Percentiles rank a stretch among this genome's conserved stretches.
Evolutionary conservation across 2,113 vertebrate species (phyloP).

Genomic region (Lampris megalopsis): DNA sequence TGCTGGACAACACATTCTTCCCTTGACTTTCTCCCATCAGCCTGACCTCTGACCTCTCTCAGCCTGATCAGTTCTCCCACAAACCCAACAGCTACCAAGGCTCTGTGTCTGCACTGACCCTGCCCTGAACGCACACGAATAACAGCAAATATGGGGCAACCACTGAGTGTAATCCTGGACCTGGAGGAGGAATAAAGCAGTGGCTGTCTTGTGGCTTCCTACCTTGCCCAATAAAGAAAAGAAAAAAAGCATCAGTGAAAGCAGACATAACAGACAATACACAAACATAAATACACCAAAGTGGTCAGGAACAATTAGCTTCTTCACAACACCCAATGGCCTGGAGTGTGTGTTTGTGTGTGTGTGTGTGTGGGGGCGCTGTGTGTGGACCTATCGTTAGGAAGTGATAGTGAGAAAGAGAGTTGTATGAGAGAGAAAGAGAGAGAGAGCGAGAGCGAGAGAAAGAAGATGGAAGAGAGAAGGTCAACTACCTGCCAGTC

Average conservation of each 20-base stretch:
- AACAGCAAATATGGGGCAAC: neutral
- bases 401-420: constrained; percentile 47
- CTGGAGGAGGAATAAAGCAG: constrained; percentile 10
- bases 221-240: neutral
- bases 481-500: constrained; percentile 80
- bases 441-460: constrained; percentile 20
- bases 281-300: constrained; percentile 10
- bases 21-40: neutral
- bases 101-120: neutral
- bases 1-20: neutral
- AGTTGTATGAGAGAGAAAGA: constrained; percentile 25
- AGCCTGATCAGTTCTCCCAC: neutral
- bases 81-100: neutral
- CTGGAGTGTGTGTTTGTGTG: neutral
- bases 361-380: neutral
- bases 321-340: constrained; percentile 54
- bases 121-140: constrained; percentile 5
- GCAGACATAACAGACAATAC: constrained; percentile 23
- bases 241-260: constrained; percentile 23
- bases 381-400: constrained; percentile 43
- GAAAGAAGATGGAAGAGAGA: constrained; percentile 53
- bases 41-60: constrained; percentile 13
- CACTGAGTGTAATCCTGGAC: neutral
- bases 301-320: constrained; percentile 45
- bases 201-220: constrained; percentile 1